phyloP scores from a whole-genome alignment of 2,797 vertebrate genomes.

The Chloroceryle amazona region DNA sequence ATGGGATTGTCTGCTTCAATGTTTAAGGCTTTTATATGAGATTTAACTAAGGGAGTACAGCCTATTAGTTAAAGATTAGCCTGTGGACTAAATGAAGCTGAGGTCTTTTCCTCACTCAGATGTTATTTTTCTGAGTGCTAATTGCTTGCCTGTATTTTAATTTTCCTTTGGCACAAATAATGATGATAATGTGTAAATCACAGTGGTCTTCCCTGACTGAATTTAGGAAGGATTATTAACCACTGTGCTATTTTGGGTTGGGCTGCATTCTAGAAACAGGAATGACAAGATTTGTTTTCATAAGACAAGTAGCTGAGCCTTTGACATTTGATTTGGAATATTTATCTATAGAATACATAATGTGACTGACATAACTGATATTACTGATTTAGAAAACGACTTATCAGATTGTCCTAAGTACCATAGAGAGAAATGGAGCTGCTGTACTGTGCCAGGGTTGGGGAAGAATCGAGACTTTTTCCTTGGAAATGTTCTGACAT shows the following conservation, averaged over 20 bases:
- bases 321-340: neutral
- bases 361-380: neutral
- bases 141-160: neutral
- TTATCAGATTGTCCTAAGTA: neutral
- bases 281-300: neutral
- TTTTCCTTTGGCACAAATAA: neutral
- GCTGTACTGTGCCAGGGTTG: neutral
- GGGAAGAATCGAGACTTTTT: constrained; percentile 54
- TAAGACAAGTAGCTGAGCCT: neutral
- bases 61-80: constrained; percentile 41
- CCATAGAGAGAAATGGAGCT: neutral
- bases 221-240: neutral
- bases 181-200: neutral
- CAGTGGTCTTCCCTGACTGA: neutral
- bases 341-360: neutral
- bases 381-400: neutral
- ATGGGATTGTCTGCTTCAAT: neutral
- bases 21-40: constrained; percentile 1
- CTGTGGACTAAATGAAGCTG: neutral
- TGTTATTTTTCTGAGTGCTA: neutral
- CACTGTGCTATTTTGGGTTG: neutral
- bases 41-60: constrained; percentile 12
- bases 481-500: constrained; percentile 52
- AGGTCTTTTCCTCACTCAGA: neutral
- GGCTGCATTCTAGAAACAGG: neutral